Conservation (phyloP, 2,888 invertebrate genomes). For the Drosophila melanosoma region DNA sequence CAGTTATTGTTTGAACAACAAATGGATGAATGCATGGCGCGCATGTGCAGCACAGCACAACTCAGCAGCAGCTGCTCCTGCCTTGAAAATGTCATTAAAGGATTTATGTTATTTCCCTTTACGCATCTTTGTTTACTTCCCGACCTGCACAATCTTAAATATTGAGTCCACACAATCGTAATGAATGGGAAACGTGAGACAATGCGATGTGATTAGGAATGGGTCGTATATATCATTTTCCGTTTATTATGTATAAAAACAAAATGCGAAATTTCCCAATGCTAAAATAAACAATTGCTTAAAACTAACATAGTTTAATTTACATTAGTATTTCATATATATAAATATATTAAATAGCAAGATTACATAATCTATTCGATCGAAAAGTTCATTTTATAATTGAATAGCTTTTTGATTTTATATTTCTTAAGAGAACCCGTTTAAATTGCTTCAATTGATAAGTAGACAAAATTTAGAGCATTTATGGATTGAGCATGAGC, state of each 20-base stretch:
- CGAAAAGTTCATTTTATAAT: slow-evolving; percentile 3
- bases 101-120: slow-evolving; percentile 29
- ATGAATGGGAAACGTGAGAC: background rate
- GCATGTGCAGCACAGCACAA: slow-evolving; percentile 56
- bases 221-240: background rate
- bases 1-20: background rate
- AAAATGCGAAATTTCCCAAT: background rate
- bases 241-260: background rate
- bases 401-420: slow-evolving; percentile 1
- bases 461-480: slow-evolving; percentile 14
- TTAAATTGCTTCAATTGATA: slow-evolving; percentile 20
- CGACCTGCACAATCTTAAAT: slow-evolving; percentile 57
- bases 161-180: slow-evolving; percentile 6
- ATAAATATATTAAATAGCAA: background rate
- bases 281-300: background rate
- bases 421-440: background rate
- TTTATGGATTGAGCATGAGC: slow-evolving; percentile 14
- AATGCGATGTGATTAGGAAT: background rate
- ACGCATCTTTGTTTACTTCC: slow-evolving; percentile 46
- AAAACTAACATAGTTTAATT: background rate
- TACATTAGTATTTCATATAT: background rate
- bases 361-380: slow-evolving; percentile 9
- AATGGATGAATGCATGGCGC: slow-evolving; percentile 29
- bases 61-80: slow-evolving; percentile 50
- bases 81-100: slow-evolving; percentile 31